phyloP scores from a whole-genome alignment of 2,888 invertebrate genomes.

The Unio delphinus region DNA sequence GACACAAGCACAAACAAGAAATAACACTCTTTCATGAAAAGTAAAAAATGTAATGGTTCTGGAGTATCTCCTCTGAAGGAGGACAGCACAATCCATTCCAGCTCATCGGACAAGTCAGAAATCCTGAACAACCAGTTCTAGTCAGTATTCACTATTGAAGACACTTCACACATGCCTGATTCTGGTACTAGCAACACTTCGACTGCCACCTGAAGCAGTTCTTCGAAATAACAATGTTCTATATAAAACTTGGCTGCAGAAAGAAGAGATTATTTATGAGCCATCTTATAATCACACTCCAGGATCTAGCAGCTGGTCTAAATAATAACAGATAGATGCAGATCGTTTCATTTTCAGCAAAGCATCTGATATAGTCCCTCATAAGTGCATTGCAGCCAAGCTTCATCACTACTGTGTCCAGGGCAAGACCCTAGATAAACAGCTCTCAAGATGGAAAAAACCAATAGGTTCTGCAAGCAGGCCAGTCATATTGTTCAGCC shows the following conservation, averaged over 20 bases:
- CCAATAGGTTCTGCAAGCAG: slow-evolving; percentile 19
- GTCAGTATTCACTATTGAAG: too few relatives aligned
- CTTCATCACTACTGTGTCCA: slow-evolving; percentile 5
- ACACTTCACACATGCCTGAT: too few relatives aligned
- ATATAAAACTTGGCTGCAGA: slow-evolving; percentile 22
- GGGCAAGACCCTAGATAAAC: slow-evolving; percentile 1
- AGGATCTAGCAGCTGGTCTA: slow-evolving; percentile 10
- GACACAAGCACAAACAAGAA: too few relatives aligned
- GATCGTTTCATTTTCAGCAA: slow-evolving; percentile 21
- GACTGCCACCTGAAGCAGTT: slow-evolving; percentile 10
- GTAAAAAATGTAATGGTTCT: too few relatives aligned
- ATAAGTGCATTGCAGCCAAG: slow-evolving; percentile 2
- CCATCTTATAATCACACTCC: slow-evolving; percentile 20
- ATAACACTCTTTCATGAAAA: too few relatives aligned
- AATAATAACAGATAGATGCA: slow-evolving; percentile 18
- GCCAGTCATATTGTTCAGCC: slow-evolving; percentile 1
- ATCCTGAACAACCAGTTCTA: too few relatives aligned
- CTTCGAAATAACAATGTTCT: slow-evolving; percentile 14
- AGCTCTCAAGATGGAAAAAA: not conserved
- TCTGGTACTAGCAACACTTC: too few relatives aligned
- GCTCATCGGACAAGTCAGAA: too few relatives aligned
- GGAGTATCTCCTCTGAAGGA: too few relatives aligned
- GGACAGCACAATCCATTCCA: too few relatives aligned
- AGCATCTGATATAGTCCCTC: slow-evolving; percentile 4
- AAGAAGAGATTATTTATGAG: slow-evolving; percentile 15